Conservation (phyloP, 2,888 invertebrate genomes). For the Tridacna gigas region DNA sequence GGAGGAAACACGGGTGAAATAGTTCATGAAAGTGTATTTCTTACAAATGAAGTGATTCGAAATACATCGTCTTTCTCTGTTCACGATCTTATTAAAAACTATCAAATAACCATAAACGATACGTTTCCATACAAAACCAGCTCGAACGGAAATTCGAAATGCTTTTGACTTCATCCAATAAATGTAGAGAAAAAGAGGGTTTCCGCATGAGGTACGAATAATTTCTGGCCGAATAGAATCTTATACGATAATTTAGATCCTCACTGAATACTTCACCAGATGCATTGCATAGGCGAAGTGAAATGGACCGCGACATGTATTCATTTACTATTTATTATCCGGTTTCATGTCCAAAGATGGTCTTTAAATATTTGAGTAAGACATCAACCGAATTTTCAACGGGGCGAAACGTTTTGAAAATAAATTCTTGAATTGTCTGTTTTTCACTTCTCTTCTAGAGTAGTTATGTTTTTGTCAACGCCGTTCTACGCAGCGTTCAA, state of each 20-base stretch:
- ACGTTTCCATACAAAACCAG: slow-evolving; percentile 17
- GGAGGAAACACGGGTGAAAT: neutral
- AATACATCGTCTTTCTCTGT: neutral
- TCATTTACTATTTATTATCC: slow-evolving; percentile 13
- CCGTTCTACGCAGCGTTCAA: too few species aligned
- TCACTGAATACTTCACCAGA: slow-evolving; percentile 1
- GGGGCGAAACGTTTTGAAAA: too few species aligned
- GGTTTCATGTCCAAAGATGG: neutral
- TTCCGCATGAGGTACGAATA: slow-evolving; percentile 18
- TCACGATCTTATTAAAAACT: slow-evolving; percentile 13
- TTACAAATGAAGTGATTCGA: slow-evolving; percentile 5
- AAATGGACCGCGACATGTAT: slow-evolving; percentile 10
- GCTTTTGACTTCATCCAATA: slow-evolving; percentile 28
- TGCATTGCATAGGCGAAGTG: slow-evolving; percentile 4
- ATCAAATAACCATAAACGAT: slow-evolving; percentile 38
- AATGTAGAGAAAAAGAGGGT: slow-evolving; percentile 8
- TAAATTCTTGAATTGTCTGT: too few species aligned
- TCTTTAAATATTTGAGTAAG: neutral
- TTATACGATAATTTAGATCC: slow-evolving; percentile 14
- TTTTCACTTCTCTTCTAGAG: too few species aligned
- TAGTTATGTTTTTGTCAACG: too few species aligned
- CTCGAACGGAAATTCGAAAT: slow-evolving; percentile 25
- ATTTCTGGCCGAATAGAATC: slow-evolving; percentile 21
- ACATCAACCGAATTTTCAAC: neutral
- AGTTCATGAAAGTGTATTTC: slow-evolving; percentile 2